Evolutionary conservation across 2,888 invertebrate genomes (phyloP).

Genomic region (Dicyrtomina minuta): DNA sequence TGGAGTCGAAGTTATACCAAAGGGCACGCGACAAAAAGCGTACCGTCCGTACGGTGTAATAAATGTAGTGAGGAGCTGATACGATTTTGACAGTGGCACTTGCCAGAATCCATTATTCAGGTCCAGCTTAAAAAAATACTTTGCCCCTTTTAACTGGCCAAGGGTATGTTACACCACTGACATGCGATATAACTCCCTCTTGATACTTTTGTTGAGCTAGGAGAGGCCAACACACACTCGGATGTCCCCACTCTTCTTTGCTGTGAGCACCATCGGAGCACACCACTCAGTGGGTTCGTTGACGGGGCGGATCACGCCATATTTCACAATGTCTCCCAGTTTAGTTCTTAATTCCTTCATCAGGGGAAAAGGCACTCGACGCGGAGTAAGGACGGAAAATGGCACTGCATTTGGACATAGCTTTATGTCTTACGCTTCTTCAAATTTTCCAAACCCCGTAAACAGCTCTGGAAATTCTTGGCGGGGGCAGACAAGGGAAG

Average conservation of each 20-base stretch:
- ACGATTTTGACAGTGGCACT: conserved; percentile 31
- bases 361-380: conserved; percentile 54
- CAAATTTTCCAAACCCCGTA: not conserved
- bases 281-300: too few relatives aligned
- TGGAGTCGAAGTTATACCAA: too few relatives aligned
- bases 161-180: conserved; percentile 31
- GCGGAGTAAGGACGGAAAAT: conserved; percentile 53
- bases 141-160: conserved; percentile 21
- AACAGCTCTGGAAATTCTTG: conserved; percentile 1
- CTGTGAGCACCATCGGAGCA: too few relatives aligned
- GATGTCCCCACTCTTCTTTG: conserved; percentile 7
- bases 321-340: conserved; percentile 53
- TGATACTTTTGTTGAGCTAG: conserved; percentile 13
- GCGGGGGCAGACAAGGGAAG: not conserved
- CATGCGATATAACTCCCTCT: conserved; percentile 25
- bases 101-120: not conserved
- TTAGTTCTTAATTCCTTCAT: conserved; percentile 52
- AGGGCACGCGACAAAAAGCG: too few relatives aligned
- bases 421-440: conserved; percentile 40
- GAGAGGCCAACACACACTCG: conserved; percentile 11
- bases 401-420: conserved; percentile 53
- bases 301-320: conserved; percentile 52
- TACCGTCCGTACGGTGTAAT: too few relatives aligned
- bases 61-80: too few relatives aligned
- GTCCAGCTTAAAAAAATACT: not conserved